Evolutionary conservation across 2,888 invertebrate species (phyloP), one percentile per base, ranked within the genome.

Genomic region (Volucella inanis): DNA sequence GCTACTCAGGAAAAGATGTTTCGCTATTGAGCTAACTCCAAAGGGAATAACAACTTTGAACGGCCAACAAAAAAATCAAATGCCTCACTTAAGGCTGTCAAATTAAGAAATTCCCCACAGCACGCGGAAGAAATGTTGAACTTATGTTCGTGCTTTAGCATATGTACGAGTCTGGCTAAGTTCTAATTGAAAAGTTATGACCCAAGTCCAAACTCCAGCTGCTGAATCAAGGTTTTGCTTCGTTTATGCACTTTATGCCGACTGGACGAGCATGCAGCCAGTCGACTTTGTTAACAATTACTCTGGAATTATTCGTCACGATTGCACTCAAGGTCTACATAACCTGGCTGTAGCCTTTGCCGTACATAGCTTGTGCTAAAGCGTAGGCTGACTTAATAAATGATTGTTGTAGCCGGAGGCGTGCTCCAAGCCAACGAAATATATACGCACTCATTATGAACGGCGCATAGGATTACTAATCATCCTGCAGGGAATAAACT

Each of bases 181-280:
- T 81, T 85, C 85, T 85, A 85, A 85, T 85, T 85, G 85, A 85
- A 85, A 85, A 85, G 85, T 85, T 85, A 85, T 85, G 85, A 81
- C 72, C 81, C 80, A 81, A 76, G 76, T 41, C 84, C 84, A 70
- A 84, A 79, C 79, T 79, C 70, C 74, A 57, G 55, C 67, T 47
- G 72, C n/a, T 65, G 79, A 65, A 76, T 52, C 79, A 72, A 72
- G 82, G 82, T 74, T 31, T 31, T 45, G 47, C 74, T 55, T 67
- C 52, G 52, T 15, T 52, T 49, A 8, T 8, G 3, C 18, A 18
- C 14, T 18, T 15, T 22, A 22, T 11, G 22, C 22, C 18, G 18
- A 18, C 11, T 31, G 9, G 39, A 39, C 57, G 15, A 9, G 38
- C 11, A 39, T 59, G 59, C 9, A n/a, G 18, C 57, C 38, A 12